Evolutionary conservation across 1,140 invertebrate genomes (phyloP).

Genomic region (Drosophila bocki): DNA sequence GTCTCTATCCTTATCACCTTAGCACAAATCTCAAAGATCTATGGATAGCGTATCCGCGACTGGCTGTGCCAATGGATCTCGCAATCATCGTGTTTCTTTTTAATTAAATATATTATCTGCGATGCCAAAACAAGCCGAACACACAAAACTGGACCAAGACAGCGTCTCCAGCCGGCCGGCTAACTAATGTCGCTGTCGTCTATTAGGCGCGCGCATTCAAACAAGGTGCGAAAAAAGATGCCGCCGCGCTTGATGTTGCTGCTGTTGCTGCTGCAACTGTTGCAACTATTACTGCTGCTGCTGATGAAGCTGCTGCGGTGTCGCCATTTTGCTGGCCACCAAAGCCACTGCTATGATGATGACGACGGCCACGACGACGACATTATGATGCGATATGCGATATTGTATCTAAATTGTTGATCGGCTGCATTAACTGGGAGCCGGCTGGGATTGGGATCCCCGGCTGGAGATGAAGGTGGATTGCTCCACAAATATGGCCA

Average conservation of each 20-base stretch:
- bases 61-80: conserved; percentile 17
- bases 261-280: conserved; percentile 19
- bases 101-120: conserved; percentile 70
- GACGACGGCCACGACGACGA: conserved; percentile 42
- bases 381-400: conserved; percentile 84
- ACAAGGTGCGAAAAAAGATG: conserved; percentile 84
- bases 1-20: neutral
- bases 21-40: conserved; percentile 1
- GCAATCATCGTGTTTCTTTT: conserved; percentile 54
- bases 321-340: conserved; percentile 45
- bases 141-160: conserved; percentile 50
- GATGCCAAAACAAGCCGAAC: conserved; percentile 47
- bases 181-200: conserved; percentile 79
- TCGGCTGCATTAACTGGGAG: conserved; percentile 68
- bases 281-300: conserved; percentile 15
- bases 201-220: conserved; percentile 79
- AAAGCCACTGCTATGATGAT: conserved; percentile 20
- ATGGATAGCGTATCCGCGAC: conserved; percentile 28
- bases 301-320: conserved; percentile 28
- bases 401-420: conserved; percentile 84
- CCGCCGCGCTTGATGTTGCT: conserved; percentile 67
- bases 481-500: conserved; percentile 78
- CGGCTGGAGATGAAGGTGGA: conserved; percentile 36
- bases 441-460: conserved; percentile 1
- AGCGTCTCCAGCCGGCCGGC: conserved; percentile 46